Base-by-base conservation (phyloP, 2,797 vertebrate genomes). In the Rhinoraja longicauda region DNA sequence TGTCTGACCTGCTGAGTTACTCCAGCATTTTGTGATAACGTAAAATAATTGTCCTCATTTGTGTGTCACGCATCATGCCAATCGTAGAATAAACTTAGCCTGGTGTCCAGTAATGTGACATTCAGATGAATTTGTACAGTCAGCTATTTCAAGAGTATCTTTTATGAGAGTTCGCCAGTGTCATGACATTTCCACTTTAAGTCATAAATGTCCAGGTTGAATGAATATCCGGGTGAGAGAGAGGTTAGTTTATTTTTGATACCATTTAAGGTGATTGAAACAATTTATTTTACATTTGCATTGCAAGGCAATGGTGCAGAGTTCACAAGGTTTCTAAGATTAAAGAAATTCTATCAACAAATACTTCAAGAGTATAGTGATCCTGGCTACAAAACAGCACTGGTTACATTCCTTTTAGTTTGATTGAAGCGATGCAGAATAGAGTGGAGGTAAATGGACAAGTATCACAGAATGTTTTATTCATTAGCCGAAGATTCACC, bases 71-170 rank as follows among this genome's bases (percentile, higher is more conserved):
- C 17, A 88, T 77, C 36, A 77, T 88, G 59, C 82, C 26, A 62
- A 19, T 39, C 17, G 70, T 24, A 76, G 75, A 7, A 15, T 45
- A 24, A 91, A 91, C 67, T 36, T 67, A 92, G 39, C 1, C 24
- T 26, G 13, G 45, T n/a, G 26, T 13, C 45, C 90, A 92, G 39
- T n/a, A 75, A 6, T 26, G 12, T 26, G 21, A 90, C 32, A 39
- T 90, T 72, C 45, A 70, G 64, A 70, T n/a, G 90, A 73, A 73
- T 73, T 91, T 91, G 45, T 53, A 92, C 72, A 92, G 72, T 24
- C 10, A 19, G 26, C 24, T 53, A 32, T 57, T 92, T 73, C 90
- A 39, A 62, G n/a, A 86, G 19, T 19, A 75, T 4, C 13, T 73
- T 70, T 75, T 36, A 21, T 53, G 19, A 75, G 70, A n/a, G 13